A percentile compares a stretch with the other conserved stretches of the same genome.
These are phyloP conservation scores for Nomada goodeniana DNA, from an alignment of 2,888 invertebrate genomes.

Conservation along the genomic window DNA sequence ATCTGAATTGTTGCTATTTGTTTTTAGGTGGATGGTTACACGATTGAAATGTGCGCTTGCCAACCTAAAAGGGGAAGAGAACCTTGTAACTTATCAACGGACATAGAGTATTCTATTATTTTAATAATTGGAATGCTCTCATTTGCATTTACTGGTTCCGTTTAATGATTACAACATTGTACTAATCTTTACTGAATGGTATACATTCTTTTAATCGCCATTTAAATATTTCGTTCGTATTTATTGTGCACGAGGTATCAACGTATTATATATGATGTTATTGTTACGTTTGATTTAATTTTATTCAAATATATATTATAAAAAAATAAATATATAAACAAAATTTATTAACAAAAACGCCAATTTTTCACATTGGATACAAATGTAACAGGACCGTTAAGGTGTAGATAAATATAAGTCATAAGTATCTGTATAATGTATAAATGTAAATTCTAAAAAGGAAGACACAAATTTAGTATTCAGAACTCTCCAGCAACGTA, in stretches of 20 bases:
- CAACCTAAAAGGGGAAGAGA: constrained; percentile 58
- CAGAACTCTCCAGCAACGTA: too few relatives aligned
- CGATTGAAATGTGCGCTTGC: constrained; percentile 77
- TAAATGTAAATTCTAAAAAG: too few relatives aligned
- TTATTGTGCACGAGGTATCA: neutral
- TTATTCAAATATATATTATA: neutral
- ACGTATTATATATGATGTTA: neutral
- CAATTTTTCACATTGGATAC: neutral
- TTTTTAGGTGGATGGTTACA: constrained; percentile 73
- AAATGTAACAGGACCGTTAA: neutral
- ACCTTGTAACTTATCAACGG: constrained; percentile 77
- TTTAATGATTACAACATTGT: neutral
- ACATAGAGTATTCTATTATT: constrained; percentile 20
- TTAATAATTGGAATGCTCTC: neutral
- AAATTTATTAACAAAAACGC: neutral
- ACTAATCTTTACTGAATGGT: neutral
- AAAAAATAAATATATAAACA: neutral
- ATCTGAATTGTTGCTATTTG: constrained; percentile 27
- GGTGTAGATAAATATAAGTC: neutral
- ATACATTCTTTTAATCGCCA: neutral
- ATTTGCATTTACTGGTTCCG: neutral
- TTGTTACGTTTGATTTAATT: constrained; percentile 3
- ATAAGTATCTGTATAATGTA: too few relatives aligned
- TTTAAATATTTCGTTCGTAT: neutral
- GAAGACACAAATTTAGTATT: too few relatives aligned